Percentiles rank a stretch among this genome's conserved stretches.
Evolutionary conservation across 1,140 invertebrate species (phyloP).

Genomic region (Eumeta japonica): DNA sequence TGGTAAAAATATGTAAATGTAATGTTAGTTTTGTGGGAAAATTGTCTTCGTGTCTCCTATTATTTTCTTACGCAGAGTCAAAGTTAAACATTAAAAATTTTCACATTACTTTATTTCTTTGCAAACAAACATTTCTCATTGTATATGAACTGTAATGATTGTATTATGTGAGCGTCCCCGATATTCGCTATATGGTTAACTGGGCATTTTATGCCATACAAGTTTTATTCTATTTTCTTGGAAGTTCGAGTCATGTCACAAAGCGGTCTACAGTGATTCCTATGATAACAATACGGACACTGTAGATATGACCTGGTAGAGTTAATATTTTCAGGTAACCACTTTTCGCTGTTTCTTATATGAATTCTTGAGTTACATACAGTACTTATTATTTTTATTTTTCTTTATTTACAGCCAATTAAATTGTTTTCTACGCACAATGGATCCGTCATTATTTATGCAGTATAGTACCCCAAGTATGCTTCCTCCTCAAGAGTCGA

Average conservation of each 20-base stretch:
- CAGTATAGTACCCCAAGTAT: conserved; percentile 67
- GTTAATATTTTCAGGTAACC: no score
- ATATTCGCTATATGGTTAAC: conserved; percentile 18
- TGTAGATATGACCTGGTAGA: no score
- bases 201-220: no score
- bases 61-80: conserved; percentile 18
- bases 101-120: conserved; percentile 10
- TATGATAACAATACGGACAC: no score
- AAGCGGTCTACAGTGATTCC: no score
- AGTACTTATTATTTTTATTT: no score
- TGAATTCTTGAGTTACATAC: conserved; percentile 2
- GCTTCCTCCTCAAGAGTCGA: conserved; percentile 80
- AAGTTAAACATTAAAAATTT: conserved; percentile 9
- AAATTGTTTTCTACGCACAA: conserved; percentile 11
- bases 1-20: no score
- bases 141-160: conserved; percentile 13
- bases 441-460: conserved; percentile 43
- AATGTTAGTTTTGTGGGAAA: conserved; percentile 15
- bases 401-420: conserved; percentile 13
- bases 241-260: no score
- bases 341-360: conserved; percentile 1
- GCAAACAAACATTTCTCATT: conserved; percentile 9
- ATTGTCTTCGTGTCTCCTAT: conserved; percentile 31
- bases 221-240: no score
- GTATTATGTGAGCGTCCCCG: conserved; percentile 10